Evolutionary conservation across 2,888 invertebrate species (phyloP).

Genomic region (Macrostomum cliftonense): DNA sequence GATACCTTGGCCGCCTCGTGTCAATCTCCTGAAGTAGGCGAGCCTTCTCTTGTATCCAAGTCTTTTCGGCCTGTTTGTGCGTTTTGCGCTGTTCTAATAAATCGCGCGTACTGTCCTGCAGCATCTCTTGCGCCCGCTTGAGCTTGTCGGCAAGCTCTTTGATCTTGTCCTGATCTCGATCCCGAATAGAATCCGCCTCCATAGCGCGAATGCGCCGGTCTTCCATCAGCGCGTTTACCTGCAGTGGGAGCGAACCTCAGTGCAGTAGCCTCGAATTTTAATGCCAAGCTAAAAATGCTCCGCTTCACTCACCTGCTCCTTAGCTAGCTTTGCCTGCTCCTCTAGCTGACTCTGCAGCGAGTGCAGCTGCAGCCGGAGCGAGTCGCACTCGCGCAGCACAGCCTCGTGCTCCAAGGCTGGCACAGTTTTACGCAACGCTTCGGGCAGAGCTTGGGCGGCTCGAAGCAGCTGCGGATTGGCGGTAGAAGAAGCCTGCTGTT

Average conservation of each 20-base stretch:
- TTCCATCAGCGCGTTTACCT: conserved; percentile 28
- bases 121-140: conserved; percentile 36
- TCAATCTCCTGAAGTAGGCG: conserved; percentile 29
- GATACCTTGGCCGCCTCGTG: neutral
- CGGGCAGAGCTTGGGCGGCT: neutral
- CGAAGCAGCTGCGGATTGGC: conserved; percentile 4
- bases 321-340: conserved; percentile 33
- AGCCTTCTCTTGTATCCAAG: conserved; percentile 37
- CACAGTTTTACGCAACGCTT: conserved; percentile 1
- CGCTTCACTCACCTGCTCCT: conserved; percentile 22
- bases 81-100: conserved; percentile 31
- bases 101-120: conserved; percentile 37
- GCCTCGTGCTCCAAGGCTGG: conserved; percentile 5
- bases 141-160: conserved; percentile 35
- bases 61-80: conserved; percentile 26
- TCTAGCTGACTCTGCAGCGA: conserved; percentile 29
- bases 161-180: conserved; percentile 33
- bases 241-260: no score
- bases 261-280: no score
- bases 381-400: conserved; percentile 4
- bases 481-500: no score
- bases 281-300: no score
- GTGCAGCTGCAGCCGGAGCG: conserved; percentile 26
- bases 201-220: conserved; percentile 33
- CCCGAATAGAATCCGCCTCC: conserved; percentile 31